These are phyloP conservation scores for Leptinotarsa defecta DNA, from an alignment of 1,140 invertebrate genomes.

Conservation along the genomic window DNA sequence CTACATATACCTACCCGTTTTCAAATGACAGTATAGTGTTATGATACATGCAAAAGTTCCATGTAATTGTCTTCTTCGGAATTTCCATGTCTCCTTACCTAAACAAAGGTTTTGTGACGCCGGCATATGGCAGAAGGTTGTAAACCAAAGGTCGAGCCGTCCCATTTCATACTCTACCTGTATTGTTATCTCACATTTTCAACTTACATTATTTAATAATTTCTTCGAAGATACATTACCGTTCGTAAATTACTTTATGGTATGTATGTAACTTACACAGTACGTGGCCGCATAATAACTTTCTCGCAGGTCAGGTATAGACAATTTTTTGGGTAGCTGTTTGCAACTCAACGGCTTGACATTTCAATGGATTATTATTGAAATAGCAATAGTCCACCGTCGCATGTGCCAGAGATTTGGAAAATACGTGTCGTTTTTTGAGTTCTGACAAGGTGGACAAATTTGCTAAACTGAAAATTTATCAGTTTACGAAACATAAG, in stretches of 20 bases:
- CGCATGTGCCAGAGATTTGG: not conserved
- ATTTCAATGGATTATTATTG: not conserved
- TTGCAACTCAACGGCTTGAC: not conserved
- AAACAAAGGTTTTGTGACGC: not conserved
- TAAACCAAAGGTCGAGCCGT: not conserved
- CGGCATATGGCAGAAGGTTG: not conserved
- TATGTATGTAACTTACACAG: slow-evolving; percentile 17
- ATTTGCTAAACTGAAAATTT: too few relatives aligned
- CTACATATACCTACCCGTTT: too few relatives aligned
- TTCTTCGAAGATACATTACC: slow-evolving; percentile 19
- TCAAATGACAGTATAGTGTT: too few relatives aligned
- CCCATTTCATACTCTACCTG: not conserved
- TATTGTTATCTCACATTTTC: slow-evolving; percentile 19
- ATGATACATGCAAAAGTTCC: too few relatives aligned
- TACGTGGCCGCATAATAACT: slow-evolving; percentile 19
- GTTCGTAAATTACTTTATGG: slow-evolving; percentile 19
- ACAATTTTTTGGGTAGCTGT: not conserved
- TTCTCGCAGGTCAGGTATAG: slow-evolving; percentile 17
- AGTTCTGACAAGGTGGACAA: too few relatives aligned
- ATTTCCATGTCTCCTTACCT: not conserved
- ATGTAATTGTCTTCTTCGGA: too few relatives aligned
- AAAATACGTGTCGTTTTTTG: not conserved
- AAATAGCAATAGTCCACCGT: not conserved
- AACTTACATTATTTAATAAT: slow-evolving; percentile 6
- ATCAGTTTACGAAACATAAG: too few relatives aligned